Base-by-base conservation (phyloP, 2,888 invertebrate genomes). In the Cerastis rubricosa region DNA sequence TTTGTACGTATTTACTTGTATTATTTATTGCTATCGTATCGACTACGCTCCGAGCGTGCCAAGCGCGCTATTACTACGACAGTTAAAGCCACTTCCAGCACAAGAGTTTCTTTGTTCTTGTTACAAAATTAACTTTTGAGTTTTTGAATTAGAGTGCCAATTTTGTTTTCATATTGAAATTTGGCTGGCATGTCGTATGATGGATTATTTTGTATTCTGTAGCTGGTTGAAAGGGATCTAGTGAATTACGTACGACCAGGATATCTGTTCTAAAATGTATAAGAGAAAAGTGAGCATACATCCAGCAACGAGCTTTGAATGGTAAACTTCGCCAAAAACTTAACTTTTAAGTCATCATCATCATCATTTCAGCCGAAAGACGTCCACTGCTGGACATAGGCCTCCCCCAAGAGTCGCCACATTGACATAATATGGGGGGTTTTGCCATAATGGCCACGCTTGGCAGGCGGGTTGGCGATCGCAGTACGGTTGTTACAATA, bases 11-110 rank as follows among this genome's bases (percentile, higher is more conserved):
- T 96, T 96, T 95, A 94, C 93, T 89, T 81, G 83, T 90, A 93
- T 96, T 94, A 96, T 96, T 96, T 96, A 96, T 94, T 87, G 89
- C 91, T 87, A 85, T 91, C 88, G 92, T 96, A 96, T 96, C 94
- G 96, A 95, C 93, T 95, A 80, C 90, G 88, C 91, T 89, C 89
- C 84, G 79, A 88, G 85, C 89, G 92, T 94, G 95, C 94, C 95
- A 90, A 91, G 83, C 90, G 88, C 87, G 89, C 92, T 91, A 92
- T 93, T 93, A 93, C 90, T 93, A 92, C 93, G 92, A 92, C 91
- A 89, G 81, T 89, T 88, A 88, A 87, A 88, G 90, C 89, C 92
- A 87, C 91, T 93, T 93, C 91, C 89, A 90, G 91, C 81, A 76
- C 85, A 88, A 85, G 82, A 90, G 90, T 88, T 88, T 93, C 92